These are phyloP conservation scores for Phodopus roborovskii DNA, from an alignment of 2,113 vertebrate species.

Conservation along the genomic window DNA sequence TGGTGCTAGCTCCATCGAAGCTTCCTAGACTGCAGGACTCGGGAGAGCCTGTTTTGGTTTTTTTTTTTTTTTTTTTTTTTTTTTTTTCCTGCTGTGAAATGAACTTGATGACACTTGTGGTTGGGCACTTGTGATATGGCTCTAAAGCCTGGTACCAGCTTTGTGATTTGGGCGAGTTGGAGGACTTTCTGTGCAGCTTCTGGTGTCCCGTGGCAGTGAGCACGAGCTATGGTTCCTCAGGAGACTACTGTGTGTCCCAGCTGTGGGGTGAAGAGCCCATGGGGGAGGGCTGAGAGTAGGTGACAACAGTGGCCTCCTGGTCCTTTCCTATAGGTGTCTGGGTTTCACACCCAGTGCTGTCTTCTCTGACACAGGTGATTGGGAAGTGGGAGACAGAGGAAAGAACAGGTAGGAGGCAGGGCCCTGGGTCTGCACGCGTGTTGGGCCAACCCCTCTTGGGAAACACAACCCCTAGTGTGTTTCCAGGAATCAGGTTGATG, in stretches of 20 bases:
- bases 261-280: not conserved
- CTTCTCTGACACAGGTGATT: not conserved
- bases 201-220: not conserved
- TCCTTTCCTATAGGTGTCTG: not conserved
- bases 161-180: not conserved
- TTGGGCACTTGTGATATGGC: not conserved
- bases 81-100: not conserved
- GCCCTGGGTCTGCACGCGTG: not conserved
- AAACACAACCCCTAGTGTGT: no score
- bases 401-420: not conserved
- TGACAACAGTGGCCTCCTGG: not conserved
- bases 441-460: not conserved
- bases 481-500: not conserved
- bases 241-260: not conserved
- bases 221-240: no score
- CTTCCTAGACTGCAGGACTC: not conserved
- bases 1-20: rapidly evolving
- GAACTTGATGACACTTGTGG: not conserved
- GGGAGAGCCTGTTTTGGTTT: not conserved
- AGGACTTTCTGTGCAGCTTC: not conserved
- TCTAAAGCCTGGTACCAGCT: not conserved
- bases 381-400: not conserved
- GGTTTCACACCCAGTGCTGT: not conserved
- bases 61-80: no score
- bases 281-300: not conserved